Conservation (phyloP, 2,113 vertebrate genomes). For the Telmatochromis sp. region DNA sequence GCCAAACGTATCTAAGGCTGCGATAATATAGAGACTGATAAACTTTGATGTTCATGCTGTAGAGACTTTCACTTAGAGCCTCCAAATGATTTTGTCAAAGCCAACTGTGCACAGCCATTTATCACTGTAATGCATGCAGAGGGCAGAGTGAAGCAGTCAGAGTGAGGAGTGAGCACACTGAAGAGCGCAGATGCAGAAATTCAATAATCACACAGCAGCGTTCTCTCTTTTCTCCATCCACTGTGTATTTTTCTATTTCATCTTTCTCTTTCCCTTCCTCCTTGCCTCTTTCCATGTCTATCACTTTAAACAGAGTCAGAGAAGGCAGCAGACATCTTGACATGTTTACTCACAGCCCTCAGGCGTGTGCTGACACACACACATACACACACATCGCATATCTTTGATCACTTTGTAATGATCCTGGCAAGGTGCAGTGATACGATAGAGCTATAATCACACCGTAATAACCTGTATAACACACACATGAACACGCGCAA, state of each 20-base stretch:
- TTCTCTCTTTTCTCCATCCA: neutral
- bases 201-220: neutral
- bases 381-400: neutral
- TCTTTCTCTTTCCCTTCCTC: neutral
- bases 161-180: neutral
- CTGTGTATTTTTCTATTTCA: neutral
- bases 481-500: neutral
- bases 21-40: neutral
- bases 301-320: neutral
- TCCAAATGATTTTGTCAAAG: neutral
- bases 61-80: neutral
- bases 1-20: neutral
- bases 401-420: conserved; percentile 40
- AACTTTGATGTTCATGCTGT: neutral
- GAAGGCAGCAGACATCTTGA: conserved; percentile 34
- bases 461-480: neutral
- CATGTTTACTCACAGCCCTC: conserved; percentile 34
- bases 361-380: neutral
- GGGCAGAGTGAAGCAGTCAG: neutral
- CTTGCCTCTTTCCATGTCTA: neutral
- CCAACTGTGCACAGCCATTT: neutral
- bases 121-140: neutral
- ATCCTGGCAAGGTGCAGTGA: conserved; percentile 20
- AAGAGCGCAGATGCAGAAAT: neutral
- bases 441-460: conserved; percentile 22